These are phyloP conservation scores for Netelia fuscicornis DNA, from an alignment of 2,888 invertebrate species.

Conservation along the genomic window DNA sequence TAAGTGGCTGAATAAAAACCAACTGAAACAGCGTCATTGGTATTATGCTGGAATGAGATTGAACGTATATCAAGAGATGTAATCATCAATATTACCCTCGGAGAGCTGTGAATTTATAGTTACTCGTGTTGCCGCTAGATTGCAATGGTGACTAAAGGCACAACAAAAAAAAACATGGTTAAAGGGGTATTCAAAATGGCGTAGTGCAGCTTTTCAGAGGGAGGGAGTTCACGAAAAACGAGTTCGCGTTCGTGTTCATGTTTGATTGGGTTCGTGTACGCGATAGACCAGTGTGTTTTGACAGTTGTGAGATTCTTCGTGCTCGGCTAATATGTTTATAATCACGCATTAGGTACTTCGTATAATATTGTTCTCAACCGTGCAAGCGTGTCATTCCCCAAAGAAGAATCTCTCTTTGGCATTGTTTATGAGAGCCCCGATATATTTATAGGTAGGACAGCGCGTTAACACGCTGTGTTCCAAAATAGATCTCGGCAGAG, in stretches of 20 bases:
- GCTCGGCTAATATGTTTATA: background rate
- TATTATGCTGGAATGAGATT: no score
- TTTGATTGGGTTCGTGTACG: background rate
- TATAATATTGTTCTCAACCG: background rate
- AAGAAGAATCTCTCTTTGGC: constrained; percentile 41
- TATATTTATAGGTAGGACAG: constrained; percentile 51
- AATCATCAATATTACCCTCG: no score
- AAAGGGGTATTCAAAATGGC: constrained; percentile 54
- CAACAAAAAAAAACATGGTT: background rate
- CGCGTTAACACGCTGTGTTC: background rate
- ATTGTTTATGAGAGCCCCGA: constrained; percentile 53
- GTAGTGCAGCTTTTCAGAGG: background rate
- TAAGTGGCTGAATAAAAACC: no score
- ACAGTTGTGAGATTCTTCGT: background rate
- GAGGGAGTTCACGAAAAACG: background rate
- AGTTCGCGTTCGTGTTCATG: background rate
- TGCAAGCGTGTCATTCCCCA: background rate
- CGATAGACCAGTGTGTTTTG: background rate
- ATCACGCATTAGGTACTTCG: background rate
- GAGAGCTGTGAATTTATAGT: background rate
- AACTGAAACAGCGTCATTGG: no score
- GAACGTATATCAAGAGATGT: no score
- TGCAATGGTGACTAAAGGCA: constrained; percentile 1
- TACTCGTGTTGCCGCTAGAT: constrained; percentile 21
- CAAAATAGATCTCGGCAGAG: background rate